Evolutionary conservation across 2,797 vertebrate genomes (phyloP), one percentile per base, ranked within the genome.

Genomic region (Austrolebias charrua): DNA sequence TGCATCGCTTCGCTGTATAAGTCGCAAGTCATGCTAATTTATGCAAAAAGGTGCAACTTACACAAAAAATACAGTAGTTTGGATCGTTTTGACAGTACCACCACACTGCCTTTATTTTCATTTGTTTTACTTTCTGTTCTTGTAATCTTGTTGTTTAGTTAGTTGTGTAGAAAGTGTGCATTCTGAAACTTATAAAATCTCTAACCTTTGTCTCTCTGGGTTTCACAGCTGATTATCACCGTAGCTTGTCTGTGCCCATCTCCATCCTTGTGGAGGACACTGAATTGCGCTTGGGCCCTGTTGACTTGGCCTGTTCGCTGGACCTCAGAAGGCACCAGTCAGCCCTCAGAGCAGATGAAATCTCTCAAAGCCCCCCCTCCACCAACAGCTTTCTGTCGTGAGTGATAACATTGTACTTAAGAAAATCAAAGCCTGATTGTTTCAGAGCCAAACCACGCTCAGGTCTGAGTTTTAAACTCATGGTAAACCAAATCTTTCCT

Each of bases 181-280:
- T 44, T n/a, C 2, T 40, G 10, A 70, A 65, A 67, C 16, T 13
- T 9, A 19, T 1, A n/a, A 3, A 35, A 51, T 68, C 12, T 54
- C 44, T 62, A 63, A 81, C 58, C 8, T 2, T 10, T 2, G 18
- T 55, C 6, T 61, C 38, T 1, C 0, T 14, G 11, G 33, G 18
- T 60, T 60, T 64, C 70, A 24, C 79, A 92, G 92, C 68, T 1
- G 93, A 94, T 28, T 93, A 89, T 71, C 89, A 93, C 0, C 89
- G 93, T 59, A 94, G 94, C 72, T 52, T 93, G 62, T 94, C 94
- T 1, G 90, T 93, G 4, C 93, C 93, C 0, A 48, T 92, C 55
- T 73, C 83, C 53, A 83, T 91, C 60, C 58, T 67, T 0, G 88
- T 92, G 64, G 92, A 93, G 70, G 91, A 93, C 69, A 85, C 85